A percentile compares a stretch with the other conserved stretches of the same genome.
phyloP scores from a whole-genome alignment of 2,113 vertebrate genomes.

The Cephalopterus ornatus region DNA sequence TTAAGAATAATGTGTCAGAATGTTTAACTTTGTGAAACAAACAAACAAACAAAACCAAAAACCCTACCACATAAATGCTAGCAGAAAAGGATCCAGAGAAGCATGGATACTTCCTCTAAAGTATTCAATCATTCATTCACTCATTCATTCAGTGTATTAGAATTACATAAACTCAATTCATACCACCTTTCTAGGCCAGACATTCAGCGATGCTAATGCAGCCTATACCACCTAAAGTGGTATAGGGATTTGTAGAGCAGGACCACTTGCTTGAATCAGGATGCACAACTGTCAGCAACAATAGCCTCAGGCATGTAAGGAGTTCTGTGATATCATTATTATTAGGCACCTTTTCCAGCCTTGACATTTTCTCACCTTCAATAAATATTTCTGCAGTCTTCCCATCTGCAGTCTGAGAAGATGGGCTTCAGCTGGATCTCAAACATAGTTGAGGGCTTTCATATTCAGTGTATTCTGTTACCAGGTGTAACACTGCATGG shows the following conservation, averaged over 20 bases:
- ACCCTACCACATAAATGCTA: neutral
- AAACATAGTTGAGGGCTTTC: neutral
- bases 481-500: neutral
- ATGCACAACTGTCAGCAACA: neutral
- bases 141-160: neutral
- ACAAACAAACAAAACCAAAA: neutral
- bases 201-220: neutral
- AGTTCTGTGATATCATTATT: neutral
- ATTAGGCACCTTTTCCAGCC: neutral
- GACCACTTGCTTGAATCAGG: neutral
- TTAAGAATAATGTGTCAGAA: neutral
- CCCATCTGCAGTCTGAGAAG: neutral
- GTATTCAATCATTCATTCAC: neutral
- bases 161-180: neutral
- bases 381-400: neutral
- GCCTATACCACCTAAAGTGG: neutral
- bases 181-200: neutral
- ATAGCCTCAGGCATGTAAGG: neutral
- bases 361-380: neutral
- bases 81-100: neutral
- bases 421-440: neutral
- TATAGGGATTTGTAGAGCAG: neutral
- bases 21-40: neutral
- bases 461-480: neutral
- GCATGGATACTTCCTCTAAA: neutral